A percentile compares a stretch with the other conserved stretches of the same genome.
These are phyloP conservation scores for Oceanites oceanicus DNA, from an alignment of 2,113 vertebrate genomes.

Conservation along the genomic window DNA sequence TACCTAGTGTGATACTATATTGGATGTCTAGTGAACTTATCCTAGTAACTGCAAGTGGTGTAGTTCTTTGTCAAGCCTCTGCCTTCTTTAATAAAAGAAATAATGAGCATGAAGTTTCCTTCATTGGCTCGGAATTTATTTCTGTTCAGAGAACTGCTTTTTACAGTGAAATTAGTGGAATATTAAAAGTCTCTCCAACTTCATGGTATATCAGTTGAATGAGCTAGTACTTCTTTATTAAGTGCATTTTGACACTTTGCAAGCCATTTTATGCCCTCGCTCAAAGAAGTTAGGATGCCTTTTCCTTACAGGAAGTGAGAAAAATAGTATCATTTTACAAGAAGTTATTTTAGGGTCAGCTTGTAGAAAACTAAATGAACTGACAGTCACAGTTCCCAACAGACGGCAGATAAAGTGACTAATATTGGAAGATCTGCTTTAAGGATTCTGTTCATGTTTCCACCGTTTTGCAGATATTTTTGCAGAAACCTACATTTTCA, in stretches of 20 bases:
- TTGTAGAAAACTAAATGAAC: slow-evolving; percentile 10
- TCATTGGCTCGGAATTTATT: neutral
- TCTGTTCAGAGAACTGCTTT: neutral
- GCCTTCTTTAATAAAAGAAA: neutral
- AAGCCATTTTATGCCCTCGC: neutral
- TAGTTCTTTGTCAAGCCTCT: neutral
- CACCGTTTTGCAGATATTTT: slow-evolving; percentile 65
- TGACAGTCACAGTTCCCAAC: neutral
- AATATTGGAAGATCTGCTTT: slow-evolving; percentile 37
- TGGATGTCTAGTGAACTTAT: neutral
- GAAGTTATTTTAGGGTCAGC: slow-evolving; percentile 28
- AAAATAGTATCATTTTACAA: neutral
- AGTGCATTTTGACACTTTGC: neutral
- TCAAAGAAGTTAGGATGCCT: neutral
- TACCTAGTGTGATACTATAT: neutral
- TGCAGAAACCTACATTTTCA: slow-evolving; percentile 32
- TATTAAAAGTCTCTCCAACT: neutral
- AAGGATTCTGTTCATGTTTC: slow-evolving; percentile 50
- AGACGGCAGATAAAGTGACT: slow-evolving; percentile 34
- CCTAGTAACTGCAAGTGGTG: neutral
- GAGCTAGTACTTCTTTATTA: neutral
- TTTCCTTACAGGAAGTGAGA: neutral
- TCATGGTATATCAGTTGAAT: neutral
- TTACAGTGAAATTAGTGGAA: neutral
- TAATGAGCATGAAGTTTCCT: neutral